A percentile compares a stretch with the other conserved stretches of the same genome.
Evolutionary conservation across 2,113 vertebrate species (phyloP).

Genomic region (Smithornis capensis): DNA sequence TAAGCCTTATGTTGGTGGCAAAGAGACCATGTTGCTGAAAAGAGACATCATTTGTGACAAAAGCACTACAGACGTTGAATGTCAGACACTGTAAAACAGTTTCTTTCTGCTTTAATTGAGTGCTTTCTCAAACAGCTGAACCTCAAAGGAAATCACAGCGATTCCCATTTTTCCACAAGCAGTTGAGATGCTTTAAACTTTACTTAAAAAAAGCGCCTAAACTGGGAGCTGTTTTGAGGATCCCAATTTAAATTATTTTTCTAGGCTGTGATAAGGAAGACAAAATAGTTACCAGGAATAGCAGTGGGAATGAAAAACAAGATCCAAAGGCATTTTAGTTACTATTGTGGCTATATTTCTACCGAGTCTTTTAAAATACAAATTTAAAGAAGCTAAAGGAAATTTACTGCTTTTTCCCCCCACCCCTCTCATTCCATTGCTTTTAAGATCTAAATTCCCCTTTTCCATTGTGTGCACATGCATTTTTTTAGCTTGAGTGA

Average conservation of each 20-base stretch:
- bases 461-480: conserved; percentile 37
- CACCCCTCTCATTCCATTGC: neutral
- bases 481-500: conserved; percentile 56
- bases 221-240: neutral
- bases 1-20: conserved; percentile 37
- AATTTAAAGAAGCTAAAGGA: neutral
- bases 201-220: neutral
- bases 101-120: conserved; percentile 58
- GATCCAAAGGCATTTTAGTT: neutral
- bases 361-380: neutral
- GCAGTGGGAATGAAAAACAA: neutral
- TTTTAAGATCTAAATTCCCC: neutral
- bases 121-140: conserved; percentile 33
- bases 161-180: conserved; percentile 28
- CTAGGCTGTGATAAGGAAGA: neutral
- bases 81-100: conserved; percentile 20
- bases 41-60: conserved; percentile 51
- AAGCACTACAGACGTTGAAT: neutral
- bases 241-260: neutral
- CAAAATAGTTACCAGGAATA: neutral
- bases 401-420: neutral
- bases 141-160: conserved; percentile 1
- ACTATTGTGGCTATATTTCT: neutral
- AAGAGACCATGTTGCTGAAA: conserved; percentile 57
- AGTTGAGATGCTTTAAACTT: conserved; percentile 16